phyloP scores from a whole-genome alignment of 2,797 vertebrate genomes.

The Sebastes steindachneri region DNA sequence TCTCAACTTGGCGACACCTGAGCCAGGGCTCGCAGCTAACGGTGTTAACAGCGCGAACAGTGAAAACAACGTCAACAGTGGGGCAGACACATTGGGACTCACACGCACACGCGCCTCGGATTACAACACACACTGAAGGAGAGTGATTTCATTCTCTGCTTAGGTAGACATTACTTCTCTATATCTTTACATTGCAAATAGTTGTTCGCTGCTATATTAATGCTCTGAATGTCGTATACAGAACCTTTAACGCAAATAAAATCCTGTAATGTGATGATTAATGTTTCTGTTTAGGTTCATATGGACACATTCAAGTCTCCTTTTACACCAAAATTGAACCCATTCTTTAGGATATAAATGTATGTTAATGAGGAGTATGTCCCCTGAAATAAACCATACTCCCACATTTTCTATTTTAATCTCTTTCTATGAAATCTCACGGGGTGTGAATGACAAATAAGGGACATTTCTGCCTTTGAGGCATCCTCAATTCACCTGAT shows the following conservation, averaged over 20 bases:
- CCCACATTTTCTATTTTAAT: constrained; percentile 39
- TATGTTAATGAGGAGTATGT: constrained; percentile 33
- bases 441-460: constrained; percentile 24
- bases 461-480: constrained; percentile 52
- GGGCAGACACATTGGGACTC: no score
- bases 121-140: no score
- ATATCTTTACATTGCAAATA: background rate
- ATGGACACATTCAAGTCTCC: background rate
- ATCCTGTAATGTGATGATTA: background rate
- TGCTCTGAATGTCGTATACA: background rate
- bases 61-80: no score
- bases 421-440: constrained; percentile 9
- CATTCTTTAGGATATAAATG: constrained; percentile 19
- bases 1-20: no score
- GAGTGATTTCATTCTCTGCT: background rate
- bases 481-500: constrained; percentile 37
- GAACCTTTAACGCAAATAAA: background rate
- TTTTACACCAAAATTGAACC: background rate
- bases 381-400: constrained; percentile 14
- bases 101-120: no score
- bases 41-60: no score
- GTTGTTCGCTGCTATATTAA: background rate
- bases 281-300: background rate
- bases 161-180: background rate
- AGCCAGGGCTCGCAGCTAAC: no score